Percentiles rank a stretch among this genome's conserved stretches.
Evolutionary conservation across 2,888 invertebrate genomes (phyloP).

Genomic region (Dasysyrphus tricinctus): DNA sequence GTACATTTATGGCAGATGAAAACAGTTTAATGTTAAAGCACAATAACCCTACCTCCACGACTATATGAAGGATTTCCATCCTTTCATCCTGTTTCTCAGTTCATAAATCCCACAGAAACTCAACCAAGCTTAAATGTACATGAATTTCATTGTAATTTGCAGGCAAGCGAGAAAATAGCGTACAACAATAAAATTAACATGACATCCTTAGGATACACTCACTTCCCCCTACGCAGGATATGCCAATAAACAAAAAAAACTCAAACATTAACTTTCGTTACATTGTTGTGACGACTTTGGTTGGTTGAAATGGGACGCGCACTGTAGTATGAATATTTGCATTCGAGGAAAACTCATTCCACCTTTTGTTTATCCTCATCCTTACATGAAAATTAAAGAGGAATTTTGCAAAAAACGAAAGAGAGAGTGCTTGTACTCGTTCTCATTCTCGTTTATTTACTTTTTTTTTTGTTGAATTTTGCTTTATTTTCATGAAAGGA

Average conservation of each 20-base stretch:
- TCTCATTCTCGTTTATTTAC: not conserved
- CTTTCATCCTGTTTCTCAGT: slow-evolving; percentile 28
- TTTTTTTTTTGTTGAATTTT: not conserved
- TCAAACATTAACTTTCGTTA: slow-evolving; percentile 22
- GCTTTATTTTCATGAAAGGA: slow-evolving; percentile 25
- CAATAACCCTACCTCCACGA: not conserved
- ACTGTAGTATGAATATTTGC: slow-evolving; percentile 1
- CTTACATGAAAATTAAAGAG: slow-evolving; percentile 24
- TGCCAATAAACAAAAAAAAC: slow-evolving; percentile 3
- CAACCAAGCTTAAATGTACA: slow-evolving; percentile 29
- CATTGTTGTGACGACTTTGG: slow-evolving; percentile 13
- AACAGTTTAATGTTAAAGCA: no score
- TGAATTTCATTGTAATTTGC: slow-evolving; percentile 17
- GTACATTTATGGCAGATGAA: no score
- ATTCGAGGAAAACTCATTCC: not conserved
- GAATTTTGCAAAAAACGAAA: not conserved
- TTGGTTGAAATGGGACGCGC: not conserved
- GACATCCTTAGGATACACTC: slow-evolving; percentile 10
- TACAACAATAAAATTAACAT: slow-evolving; percentile 14
- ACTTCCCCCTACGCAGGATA: not conserved
- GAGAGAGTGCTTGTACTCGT: not conserved
- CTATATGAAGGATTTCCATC: not conserved
- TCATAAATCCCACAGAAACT: slow-evolving; percentile 42
- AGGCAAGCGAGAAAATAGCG: not conserved
- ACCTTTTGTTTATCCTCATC: not conserved